phyloP scores from a whole-genome alignment of 2,888 invertebrate species.

The Rutpela maculata region DNA sequence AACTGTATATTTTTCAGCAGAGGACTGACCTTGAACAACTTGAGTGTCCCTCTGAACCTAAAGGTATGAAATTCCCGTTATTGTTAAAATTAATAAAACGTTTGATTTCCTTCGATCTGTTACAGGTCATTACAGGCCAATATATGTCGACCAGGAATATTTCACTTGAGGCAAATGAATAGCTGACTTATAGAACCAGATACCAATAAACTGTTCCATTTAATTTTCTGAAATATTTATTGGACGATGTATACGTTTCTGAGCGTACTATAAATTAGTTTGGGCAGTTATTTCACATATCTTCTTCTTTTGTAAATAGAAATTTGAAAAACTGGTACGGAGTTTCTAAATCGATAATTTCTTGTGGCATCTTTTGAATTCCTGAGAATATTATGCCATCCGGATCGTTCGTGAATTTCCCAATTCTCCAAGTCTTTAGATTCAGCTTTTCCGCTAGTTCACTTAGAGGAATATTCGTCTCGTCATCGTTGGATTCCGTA shows the following conservation, averaged over 20 bases:
- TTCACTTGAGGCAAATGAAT: conserved; percentile 34
- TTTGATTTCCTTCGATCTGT: conserved; percentile 43
- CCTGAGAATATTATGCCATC: too few relatives aligned
- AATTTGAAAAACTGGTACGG: conserved; percentile 25
- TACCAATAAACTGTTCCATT: conserved; percentile 11
- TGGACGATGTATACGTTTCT: conserved; percentile 22
- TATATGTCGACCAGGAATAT: conserved; percentile 33
- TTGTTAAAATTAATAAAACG: conserved; percentile 40
- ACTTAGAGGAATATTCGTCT: too few relatives aligned
- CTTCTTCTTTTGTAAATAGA: conserved; percentile 29
- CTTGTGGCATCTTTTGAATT: background rate
- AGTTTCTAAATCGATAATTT: conserved; percentile 19
- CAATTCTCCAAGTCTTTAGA: too few relatives aligned
- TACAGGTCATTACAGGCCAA: conserved; percentile 41
- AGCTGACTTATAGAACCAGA: conserved; percentile 33
- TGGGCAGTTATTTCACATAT: conserved; percentile 28
- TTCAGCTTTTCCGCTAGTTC: too few relatives aligned
- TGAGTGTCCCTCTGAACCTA: conserved; percentile 36
- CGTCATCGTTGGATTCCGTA: too few relatives aligned
- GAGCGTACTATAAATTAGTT: conserved; percentile 29
- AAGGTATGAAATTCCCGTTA: conserved; percentile 33
- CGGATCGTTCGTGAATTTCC: conserved; percentile 20
- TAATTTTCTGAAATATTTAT: conserved; percentile 11
- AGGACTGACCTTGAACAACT: conserved; percentile 39
- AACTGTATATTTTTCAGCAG: conserved; percentile 27